phyloP scores from a whole-genome alignment of 2,797 vertebrate genomes.

The Peromyscus aztecus region DNA sequence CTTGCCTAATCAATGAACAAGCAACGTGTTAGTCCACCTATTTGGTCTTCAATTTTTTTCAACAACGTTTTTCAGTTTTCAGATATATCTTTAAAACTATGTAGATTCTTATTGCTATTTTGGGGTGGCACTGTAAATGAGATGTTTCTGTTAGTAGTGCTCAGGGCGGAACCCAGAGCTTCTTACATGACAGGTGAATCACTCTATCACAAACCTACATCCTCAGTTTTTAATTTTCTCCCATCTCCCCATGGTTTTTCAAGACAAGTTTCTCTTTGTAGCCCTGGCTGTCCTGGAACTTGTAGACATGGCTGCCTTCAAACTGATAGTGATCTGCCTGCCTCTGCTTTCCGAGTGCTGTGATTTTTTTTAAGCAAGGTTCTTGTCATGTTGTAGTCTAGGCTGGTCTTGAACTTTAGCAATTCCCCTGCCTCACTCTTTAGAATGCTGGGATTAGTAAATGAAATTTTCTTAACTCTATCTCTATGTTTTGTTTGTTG shows the following conservation, averaged over 20 bases:
- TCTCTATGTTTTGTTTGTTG: background rate
- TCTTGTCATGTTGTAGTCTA: background rate
- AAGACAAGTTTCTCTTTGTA: background rate
- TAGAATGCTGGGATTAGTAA: background rate
- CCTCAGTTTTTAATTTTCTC: background rate
- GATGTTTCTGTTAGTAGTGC: background rate
- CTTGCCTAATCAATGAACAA: background rate
- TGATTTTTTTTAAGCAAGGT: background rate
- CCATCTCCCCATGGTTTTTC: background rate
- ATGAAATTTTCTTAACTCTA: background rate
- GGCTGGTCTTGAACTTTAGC: background rate
- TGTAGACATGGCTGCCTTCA: background rate
- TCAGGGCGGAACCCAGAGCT: background rate
- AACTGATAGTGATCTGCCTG: background rate
- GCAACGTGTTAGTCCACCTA: background rate
- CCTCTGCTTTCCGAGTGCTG: background rate
- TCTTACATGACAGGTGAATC: background rate
- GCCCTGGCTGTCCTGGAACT: background rate
- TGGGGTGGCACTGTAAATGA: background rate
- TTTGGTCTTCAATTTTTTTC: background rate
- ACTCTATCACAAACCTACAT: background rate
- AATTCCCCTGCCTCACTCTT: background rate
- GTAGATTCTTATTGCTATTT: background rate
- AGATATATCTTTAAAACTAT: background rate
- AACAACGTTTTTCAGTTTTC: slow-evolving; percentile 13